Base-by-base conservation (phyloP, 2,888 invertebrate species). In the Zele albiditarsus region DNA sequence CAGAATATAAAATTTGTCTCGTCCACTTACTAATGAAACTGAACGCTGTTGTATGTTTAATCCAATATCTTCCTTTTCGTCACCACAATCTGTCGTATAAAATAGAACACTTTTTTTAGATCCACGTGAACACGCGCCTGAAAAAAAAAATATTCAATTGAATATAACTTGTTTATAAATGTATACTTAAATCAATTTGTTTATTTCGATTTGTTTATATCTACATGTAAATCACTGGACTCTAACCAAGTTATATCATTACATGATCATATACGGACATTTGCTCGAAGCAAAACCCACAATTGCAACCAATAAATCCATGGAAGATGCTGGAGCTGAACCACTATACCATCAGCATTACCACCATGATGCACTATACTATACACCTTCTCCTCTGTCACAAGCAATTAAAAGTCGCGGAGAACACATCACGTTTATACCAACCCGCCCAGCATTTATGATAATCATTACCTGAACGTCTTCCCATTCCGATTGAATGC, bases 401-500 rank as follows among this genome's bases (percentile, higher is more conserved):
- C 74, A 76, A 77, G 79, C 79, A 80, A 83, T 83, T 83, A 82
- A 82, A 80, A 60, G 1, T 60, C 28, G 27, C 62, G 46, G 57
- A 20, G 4, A 62, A 20, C n/a, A 28, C 12, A 28, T 62, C 6
- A 53, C 53, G 20, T 53, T 53, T 53, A 60, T 60, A 60, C 23
- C 60, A 60, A 20, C 53, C 60, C 60, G 60, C 60, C 63, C 33
- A 33, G 38, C 78, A 76, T 80, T 82, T 81, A 80, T 78, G 80
- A 80, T 82, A 80, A 81, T 83, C 81, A 75, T 80, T 75, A 88
- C 88, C 88, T 88, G 85, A 88, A 82, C 82, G 85, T 82, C 84
- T 88, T 86, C 83, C 88, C 88, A 88, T 88, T 87, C 84, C 88
- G 85, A 82, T 84, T 85, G 82, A 84, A 85, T 78, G 82, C 81